A percentile compares a stretch with the other conserved stretches of the same genome.
phyloP scores from a whole-genome alignment of 2,113 vertebrate genomes.

The Picathartes gymnocephalus region DNA sequence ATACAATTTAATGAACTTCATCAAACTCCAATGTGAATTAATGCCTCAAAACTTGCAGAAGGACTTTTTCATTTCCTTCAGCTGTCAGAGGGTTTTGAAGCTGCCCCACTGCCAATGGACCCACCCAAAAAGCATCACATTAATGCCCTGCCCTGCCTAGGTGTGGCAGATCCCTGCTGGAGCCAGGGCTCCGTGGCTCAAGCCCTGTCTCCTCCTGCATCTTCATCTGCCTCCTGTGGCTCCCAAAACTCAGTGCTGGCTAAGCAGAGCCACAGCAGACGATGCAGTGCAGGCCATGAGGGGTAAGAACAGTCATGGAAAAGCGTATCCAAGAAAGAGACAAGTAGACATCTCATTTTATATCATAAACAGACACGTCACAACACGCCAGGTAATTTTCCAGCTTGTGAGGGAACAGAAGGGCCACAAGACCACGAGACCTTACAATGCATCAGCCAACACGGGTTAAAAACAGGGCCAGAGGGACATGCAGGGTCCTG shows the following conservation, averaged over 20 bases:
- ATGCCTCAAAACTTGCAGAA: neutral
- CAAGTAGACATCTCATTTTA: neutral
- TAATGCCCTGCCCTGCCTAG: neutral
- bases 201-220: neutral
- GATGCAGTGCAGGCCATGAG: accelerated
- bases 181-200: neutral
- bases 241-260: accelerated
- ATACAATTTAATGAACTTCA: neutral
- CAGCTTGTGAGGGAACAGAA: neutral
- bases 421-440: constrained; percentile 9
- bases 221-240: neutral
- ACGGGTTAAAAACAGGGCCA: neutral
- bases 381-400: constrained; percentile 16
- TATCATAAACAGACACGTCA: neutral
- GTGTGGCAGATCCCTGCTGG: neutral
- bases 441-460: neutral
- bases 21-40: accelerated
- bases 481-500: constrained; percentile 18
- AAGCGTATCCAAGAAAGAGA: neutral
- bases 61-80: neutral
- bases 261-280: neutral
- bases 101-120: neutral
- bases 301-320: neutral
- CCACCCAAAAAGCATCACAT: neutral
- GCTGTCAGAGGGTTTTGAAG: neutral